These are phyloP conservation scores for Acanthopagrus latus DNA, from an alignment of 2,797 vertebrate genomes.

Conservation along the genomic window DNA sequence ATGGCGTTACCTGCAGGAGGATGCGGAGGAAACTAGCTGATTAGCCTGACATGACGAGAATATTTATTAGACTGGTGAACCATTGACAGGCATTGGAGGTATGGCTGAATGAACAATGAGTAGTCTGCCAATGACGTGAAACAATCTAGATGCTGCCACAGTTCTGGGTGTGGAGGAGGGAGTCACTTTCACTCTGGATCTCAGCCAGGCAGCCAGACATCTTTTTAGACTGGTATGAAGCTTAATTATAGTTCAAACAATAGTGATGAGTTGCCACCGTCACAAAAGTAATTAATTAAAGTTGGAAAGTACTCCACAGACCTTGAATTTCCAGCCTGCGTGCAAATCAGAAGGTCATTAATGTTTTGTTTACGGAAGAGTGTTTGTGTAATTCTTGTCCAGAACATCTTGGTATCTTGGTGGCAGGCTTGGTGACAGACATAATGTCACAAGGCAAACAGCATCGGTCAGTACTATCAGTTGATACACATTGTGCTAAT, in stretches of 20 bases:
- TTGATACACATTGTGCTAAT: slow-evolving; percentile 7
- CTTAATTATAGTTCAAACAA: slow-evolving; percentile 18
- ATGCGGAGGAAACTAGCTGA: not conserved
- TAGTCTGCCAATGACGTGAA: too few relatives aligned
- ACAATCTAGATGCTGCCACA: not conserved
- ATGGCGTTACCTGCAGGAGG: slow-evolving; percentile 14
- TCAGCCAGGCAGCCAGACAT: not conserved
- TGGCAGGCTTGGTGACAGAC: not conserved
- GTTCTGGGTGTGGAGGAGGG: slow-evolving; percentile 13
- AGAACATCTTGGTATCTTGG: not conserved
- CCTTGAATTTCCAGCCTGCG: not conserved
- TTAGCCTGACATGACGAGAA: not conserved
- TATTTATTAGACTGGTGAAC: not conserved
- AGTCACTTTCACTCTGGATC: not conserved
- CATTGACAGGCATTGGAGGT: not conserved
- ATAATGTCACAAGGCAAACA: slow-evolving; percentile 7
- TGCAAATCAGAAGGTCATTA: not conserved
- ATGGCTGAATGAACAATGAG: not conserved
- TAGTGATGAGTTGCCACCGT: not conserved
- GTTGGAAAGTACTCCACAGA: not conserved
- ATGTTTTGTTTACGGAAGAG: not conserved
- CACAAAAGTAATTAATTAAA: slow-evolving; percentile 7
- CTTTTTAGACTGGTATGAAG: not conserved
- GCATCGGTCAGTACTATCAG: not conserved
- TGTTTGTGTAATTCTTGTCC: not conserved